Conservation (phyloP, 2,888 invertebrate species). For the Tetragnatha montana region DNA sequence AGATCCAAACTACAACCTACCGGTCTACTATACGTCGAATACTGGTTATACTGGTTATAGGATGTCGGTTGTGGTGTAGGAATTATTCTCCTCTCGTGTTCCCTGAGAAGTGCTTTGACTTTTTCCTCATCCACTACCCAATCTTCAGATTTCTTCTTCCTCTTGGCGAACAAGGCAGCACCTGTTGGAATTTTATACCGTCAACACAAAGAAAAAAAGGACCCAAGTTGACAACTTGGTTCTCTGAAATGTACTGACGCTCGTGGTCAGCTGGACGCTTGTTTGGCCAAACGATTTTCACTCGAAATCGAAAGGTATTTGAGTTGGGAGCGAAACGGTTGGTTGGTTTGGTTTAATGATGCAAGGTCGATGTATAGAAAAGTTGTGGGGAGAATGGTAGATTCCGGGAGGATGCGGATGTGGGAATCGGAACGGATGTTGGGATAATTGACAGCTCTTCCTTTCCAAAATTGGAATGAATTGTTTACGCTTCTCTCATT, state of each 20-base stretch:
- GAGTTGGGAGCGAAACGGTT: too few species aligned
- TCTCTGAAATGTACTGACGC: neutral
- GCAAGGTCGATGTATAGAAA: too few species aligned
- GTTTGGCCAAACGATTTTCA: too few species aligned
- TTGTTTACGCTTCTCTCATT: too few species aligned
- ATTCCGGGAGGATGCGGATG: too few species aligned
- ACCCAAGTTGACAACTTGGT: neutral
- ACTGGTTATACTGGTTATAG: conserved; percentile 52
- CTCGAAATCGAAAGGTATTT: too few species aligned
- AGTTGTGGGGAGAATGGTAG: too few species aligned
- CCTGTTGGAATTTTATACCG: conserved; percentile 34
- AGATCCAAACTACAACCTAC: neutral
- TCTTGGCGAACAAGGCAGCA: conserved; percentile 70
- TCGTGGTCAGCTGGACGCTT: neutral
- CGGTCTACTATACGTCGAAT: conserved; percentile 32
- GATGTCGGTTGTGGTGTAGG: conserved; percentile 14
- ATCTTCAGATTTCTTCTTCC: conserved; percentile 70
- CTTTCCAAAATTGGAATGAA: too few species aligned
- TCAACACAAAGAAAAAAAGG: neutral
- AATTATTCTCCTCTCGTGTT: conserved; percentile 40
- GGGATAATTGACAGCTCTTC: too few species aligned
- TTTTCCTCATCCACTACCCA: conserved; percentile 72
- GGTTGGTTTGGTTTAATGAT: too few species aligned
- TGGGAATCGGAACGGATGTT: too few species aligned
- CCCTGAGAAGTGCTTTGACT: conserved; percentile 50